These are phyloP conservation scores for Propithecus deckenii DNA, from an alignment of 2,797 vertebrate species.

Conservation along the genomic window DNA sequence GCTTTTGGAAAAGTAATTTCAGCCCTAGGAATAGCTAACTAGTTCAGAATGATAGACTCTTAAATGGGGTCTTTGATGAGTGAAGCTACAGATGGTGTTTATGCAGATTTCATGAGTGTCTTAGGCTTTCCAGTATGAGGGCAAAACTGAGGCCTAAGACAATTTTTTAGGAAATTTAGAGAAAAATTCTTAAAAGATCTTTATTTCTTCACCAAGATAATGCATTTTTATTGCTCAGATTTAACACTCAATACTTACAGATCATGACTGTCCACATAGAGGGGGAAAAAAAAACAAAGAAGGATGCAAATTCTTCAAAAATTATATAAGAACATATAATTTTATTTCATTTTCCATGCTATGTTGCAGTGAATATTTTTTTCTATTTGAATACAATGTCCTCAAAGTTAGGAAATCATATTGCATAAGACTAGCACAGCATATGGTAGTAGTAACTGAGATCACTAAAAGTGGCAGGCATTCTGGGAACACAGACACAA, in stretches of 20 bases:
- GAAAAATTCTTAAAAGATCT: conserved; percentile 4
- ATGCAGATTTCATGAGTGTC: background rate
- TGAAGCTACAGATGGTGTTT: background rate
- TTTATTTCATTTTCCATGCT: conserved; percentile 33
- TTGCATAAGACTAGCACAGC: background rate
- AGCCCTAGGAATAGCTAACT: background rate
- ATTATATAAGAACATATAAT: background rate
- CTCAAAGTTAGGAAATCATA: background rate
- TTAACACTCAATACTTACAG: background rate
- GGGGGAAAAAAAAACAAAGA: background rate
- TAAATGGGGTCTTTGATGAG: background rate
- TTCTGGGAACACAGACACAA: background rate
- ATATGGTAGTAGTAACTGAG: background rate
- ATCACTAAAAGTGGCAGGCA: background rate
- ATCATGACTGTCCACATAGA: background rate
- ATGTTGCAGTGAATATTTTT: background rate
- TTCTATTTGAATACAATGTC: background rate
- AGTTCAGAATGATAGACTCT: background rate
- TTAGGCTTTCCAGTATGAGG: background rate
- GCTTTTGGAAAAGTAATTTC: conserved; percentile 7
- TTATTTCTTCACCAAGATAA: conserved; percentile 11
- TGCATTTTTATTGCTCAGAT: conserved; percentile 18
- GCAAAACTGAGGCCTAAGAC: background rate
- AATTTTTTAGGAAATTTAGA: background rate
- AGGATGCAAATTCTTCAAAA: background rate